Evolutionary conservation across 2,797 vertebrate species (phyloP).

Genomic region (Characodon lateralis): DNA sequence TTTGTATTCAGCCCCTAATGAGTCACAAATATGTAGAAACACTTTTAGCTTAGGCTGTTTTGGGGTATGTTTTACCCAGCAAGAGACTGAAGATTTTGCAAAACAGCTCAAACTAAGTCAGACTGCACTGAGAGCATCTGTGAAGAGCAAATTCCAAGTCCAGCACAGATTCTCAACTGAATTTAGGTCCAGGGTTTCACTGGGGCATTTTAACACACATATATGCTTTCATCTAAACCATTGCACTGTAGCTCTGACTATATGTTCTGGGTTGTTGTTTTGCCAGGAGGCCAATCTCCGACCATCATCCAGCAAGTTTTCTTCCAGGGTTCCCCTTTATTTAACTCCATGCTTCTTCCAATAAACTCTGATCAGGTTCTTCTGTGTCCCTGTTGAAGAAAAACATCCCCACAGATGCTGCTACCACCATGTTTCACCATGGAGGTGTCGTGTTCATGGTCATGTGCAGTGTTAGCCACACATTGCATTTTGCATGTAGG

Average conservation of each 20-base stretch:
- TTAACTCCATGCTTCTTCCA: background rate
- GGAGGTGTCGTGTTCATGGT: background rate
- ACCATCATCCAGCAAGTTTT: background rate
- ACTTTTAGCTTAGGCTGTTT: background rate
- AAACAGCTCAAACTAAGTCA: background rate
- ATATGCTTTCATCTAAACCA: background rate
- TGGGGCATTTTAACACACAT: background rate
- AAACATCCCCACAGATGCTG: background rate
- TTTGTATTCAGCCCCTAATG: background rate
- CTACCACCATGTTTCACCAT: background rate
- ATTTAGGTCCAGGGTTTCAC: background rate
- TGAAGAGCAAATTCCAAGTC: background rate
- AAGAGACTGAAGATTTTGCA: background rate
- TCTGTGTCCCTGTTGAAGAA: background rate
- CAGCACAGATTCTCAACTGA: background rate
- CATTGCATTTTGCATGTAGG: too few relatives aligned
- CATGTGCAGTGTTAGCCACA: background rate
- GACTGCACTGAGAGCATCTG: background rate
- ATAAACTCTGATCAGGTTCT: background rate
- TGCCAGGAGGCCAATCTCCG: background rate
- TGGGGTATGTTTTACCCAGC: background rate
- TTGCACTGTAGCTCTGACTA: background rate
- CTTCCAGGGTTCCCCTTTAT: background rate
- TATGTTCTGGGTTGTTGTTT: background rate
- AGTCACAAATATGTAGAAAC: background rate